Evolutionary conservation across 1,140 invertebrate species (phyloP), one percentile per base, ranked within the genome.

Genomic region (Varroa destructor): DNA sequence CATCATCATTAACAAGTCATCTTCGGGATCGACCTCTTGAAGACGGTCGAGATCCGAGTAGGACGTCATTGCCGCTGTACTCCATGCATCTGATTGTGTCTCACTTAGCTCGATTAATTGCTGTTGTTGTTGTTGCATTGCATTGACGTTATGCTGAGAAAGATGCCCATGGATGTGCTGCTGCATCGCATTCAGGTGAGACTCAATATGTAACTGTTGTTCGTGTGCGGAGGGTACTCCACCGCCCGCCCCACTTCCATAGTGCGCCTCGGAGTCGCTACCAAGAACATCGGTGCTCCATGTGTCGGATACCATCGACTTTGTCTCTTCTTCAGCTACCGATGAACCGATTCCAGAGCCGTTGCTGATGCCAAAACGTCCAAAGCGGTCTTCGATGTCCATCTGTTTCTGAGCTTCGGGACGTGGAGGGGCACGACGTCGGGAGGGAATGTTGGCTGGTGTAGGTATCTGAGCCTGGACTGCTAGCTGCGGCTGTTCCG

Each of bases 351-450:
- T 42, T 82, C 89, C 88, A 71, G 88, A 83, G 51, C 90, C 80
- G 77, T 89, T 89, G 79, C 90, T 92, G 51, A 97, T 92, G 78
- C 95, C 93, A 81, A 99, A 99, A 81, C 96, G 96, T 77, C 94
- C 95, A 85, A 99, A 99, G 80, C 97, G 94, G 74, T 98, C 95
- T 76, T 97, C 93, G 72, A 99, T 93, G 78, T 97, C 94, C 73
- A 67, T 67, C 61, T 67, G 61, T 37, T 67, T 67, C 40, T 67
- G 61, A 73, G 40, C 71, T 74, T 56, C 42, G 73, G 36, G 70
- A 12, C 51, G 74, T 55, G 70, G 42, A 43, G 12, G 43, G 36
- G 12, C 54, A 43, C 70, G 51, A 51, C 70, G 56, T 2, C 55
- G 25, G 43, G 40, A 55, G 43, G 51, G n/a, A 46, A 54, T 25